Percentiles rank a stretch among this genome's conserved stretches.
Conservation (phyloP, 2,797 vertebrate genomes). For the Dendrocincla tyrannina region DNA sequence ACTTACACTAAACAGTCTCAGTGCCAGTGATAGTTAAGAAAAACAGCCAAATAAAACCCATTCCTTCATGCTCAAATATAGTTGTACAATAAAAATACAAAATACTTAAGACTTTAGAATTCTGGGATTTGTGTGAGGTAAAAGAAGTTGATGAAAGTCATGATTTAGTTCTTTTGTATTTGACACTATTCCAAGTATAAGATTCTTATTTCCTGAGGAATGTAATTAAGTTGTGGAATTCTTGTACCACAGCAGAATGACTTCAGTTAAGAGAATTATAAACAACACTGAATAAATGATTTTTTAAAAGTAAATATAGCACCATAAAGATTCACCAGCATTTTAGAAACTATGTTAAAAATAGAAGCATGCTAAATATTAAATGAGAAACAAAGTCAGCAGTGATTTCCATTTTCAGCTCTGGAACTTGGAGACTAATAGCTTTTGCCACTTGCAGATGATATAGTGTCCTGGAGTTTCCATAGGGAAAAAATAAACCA, state of each 20-base stretch:
- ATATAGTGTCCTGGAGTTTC: not conserved
- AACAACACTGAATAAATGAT: not conserved
- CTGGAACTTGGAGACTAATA: not conserved
- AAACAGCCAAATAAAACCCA: not conserved
- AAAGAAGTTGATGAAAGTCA: not conserved
- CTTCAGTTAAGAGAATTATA: not conserved
- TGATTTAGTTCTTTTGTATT: not conserved
- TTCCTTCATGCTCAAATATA: not conserved
- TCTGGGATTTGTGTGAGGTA: not conserved
- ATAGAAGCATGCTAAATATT: not conserved
- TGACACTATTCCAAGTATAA: not conserved
- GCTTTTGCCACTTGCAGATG: not conserved
- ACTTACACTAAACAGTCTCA: not conserved
- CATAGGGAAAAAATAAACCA: not conserved
- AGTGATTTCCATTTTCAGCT: not conserved
- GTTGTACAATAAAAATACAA: not conserved
- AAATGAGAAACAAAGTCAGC: not conserved
- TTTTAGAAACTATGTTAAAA: not conserved
- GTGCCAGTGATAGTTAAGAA: not conserved
- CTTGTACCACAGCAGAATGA: not conserved
- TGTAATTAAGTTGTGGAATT: conserved; percentile 2
- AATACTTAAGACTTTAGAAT: not conserved
- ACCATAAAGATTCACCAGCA: not conserved
- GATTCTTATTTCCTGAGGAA: conserved; percentile 20
- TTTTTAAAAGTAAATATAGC: not conserved